phyloP scores from a whole-genome alignment of 2,113 vertebrate genomes.

The Tauraco erythrolophus region DNA sequence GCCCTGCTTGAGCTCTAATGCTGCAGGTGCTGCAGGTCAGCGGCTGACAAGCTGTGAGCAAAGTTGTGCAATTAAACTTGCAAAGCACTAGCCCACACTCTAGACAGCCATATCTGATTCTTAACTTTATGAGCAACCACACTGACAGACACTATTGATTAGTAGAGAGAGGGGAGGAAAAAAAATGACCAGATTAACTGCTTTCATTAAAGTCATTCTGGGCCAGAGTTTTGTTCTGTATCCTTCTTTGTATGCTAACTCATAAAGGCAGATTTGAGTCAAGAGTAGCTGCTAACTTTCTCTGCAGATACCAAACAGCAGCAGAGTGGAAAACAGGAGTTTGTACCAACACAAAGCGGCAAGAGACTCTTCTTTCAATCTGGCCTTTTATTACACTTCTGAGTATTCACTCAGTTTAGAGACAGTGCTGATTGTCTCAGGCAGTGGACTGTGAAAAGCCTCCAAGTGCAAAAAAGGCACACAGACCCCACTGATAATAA shows the following conservation, averaged over 20 bases:
- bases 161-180: not conserved
- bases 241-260: not conserved
- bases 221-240: not conserved
- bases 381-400: not conserved
- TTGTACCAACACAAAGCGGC: not conserved
- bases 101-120: slow-evolving; percentile 2
- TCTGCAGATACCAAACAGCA: not conserved
- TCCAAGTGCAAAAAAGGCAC: not conserved
- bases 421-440: not conserved
- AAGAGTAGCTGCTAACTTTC: not conserved
- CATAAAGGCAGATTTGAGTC: not conserved
- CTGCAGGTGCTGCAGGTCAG: not conserved
- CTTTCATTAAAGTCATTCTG: not conserved
- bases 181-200: not conserved
- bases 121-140: not conserved
- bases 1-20: not conserved
- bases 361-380: not conserved
- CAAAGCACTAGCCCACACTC: slow-evolving; percentile 45
- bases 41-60: not conserved
- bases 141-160: not conserved
- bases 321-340: not conserved
- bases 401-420: not conserved
- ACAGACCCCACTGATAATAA: not conserved
- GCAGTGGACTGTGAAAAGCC: not conserved
- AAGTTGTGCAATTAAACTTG: slow-evolving; percentile 45